Evolutionary conservation across 64 coral and sea anemone genomes (phyloP), one percentile per base, ranked within the genome.

Genomic region (Pocillopora verrucosa): DNA sequence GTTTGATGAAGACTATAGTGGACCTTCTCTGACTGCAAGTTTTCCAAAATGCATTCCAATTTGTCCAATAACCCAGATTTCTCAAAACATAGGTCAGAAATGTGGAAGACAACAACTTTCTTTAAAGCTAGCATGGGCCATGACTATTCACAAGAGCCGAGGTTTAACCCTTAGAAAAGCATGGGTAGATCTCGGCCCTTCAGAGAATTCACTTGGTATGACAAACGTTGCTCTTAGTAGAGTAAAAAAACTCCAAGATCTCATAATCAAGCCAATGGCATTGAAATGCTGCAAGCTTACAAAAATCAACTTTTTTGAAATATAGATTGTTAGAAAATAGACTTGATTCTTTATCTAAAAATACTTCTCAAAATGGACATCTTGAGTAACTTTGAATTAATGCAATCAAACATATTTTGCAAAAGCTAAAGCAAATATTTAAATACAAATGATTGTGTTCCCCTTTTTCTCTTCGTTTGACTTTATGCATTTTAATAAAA

Each of bases 181-280:
- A 75, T 90, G 76, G 88, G 88, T 90, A 61, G 89, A 91, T 91
- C 45, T 74, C n/a, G 72, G 89, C 56, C 61, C 79, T 37, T 91
- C 89, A 91, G 89, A 91, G 73, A 91, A 84, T 58, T 65, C 79
- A 61, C 41, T 79, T 70, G 79, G 69, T 58, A 91, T 91, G 59
- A 91, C 89, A 84, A 84, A 91, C 56, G 89, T 91, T 84, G 89
- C 89, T 24, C 90, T 92, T 37, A 87, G 76, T 87, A 87, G 90
- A 87, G 90, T 92, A 26, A 92, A 87, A 78, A 92, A 87, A 79
- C 74, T 80, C 30, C 11, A 92, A 70, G 90, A 92, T 73, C 90
- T 92, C 72, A 14, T 87, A 68, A 79, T 92, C 26, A 75, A 92
- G 64, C 90, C 90, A 58, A 87, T 92, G 84, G 87, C 90, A 83